phyloP scores from a whole-genome alignment of 2,797 vertebrate genomes.

The Hoplostethus atlanticus region DNA sequence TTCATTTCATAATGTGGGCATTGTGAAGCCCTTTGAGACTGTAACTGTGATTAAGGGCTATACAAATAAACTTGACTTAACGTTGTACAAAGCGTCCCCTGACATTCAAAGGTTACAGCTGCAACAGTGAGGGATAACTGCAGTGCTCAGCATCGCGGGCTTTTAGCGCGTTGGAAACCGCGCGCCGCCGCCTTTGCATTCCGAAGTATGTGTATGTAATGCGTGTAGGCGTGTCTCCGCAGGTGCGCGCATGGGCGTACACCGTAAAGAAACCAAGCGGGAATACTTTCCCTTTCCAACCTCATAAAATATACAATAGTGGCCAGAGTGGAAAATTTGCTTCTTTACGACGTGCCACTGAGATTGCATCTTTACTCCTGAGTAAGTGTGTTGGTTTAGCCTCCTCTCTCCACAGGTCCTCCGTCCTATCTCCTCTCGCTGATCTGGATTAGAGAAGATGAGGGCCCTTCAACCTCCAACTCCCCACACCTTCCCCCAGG shows the following conservation, averaged over 20 bases:
- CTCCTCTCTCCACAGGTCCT: constrained; percentile 12
- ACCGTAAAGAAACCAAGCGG: not conserved
- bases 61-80: too few species aligned
- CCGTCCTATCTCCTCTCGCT: not conserved
- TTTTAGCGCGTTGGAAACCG: constrained; percentile 13
- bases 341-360: constrained; percentile 13
- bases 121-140: constrained; percentile 7
- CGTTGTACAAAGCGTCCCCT: constrained; percentile 3
- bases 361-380: not conserved
- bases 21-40: too few species aligned
- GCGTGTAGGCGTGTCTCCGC: constrained; percentile 15
- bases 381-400: constrained; percentile 8
- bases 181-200: constrained; percentile 21
- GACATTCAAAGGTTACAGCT: constrained; percentile 36
- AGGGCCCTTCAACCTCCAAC: not conserved
- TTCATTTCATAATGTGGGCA: too few species aligned
- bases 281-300: constrained; percentile 12
- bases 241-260: constrained; percentile 4
- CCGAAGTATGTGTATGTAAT: constrained; percentile 14
- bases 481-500: not conserved
- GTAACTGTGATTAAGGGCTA: too few species aligned
- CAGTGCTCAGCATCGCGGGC: constrained; percentile 17
- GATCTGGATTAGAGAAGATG: not conserved
- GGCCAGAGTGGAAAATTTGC: constrained; percentile 15
- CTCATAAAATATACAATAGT: constrained; percentile 32